Percentiles rank a stretch among this genome's conserved stretches.
These are phyloP conservation scores for Phrixothrix hirtus DNA, from an alignment of 2,888 invertebrate species.

Conservation along the genomic window DNA sequence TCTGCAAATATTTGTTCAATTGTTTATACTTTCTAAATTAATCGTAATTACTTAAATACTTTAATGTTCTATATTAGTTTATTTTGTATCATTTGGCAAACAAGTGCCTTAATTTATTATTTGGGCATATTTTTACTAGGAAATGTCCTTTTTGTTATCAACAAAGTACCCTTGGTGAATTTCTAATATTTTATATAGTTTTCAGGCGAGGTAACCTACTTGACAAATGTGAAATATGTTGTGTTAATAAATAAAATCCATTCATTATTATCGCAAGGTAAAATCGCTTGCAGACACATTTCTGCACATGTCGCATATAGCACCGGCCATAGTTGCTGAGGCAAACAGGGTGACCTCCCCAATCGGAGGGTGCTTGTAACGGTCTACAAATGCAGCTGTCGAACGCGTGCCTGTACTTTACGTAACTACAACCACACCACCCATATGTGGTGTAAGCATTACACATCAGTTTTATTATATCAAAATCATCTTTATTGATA, in stretches of 20 bases:
- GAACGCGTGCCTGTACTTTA: constrained; percentile 49
- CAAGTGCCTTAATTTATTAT: too few species aligned
- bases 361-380: constrained; percentile 42
- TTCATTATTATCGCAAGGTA: constrained; percentile 17
- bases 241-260: too few species aligned
- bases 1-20: too few species aligned
- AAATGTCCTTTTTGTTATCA: background rate
- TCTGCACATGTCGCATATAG: constrained; percentile 33
- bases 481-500: background rate
- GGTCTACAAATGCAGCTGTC: constrained; percentile 46
- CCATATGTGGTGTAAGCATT: constrained; percentile 32
- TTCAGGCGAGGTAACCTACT: too few species aligned
- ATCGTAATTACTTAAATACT: too few species aligned
- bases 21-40: too few species aligned
- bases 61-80: too few species aligned
- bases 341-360: constrained; percentile 27
- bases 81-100: too few species aligned
- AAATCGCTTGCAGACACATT: constrained; percentile 23
- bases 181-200: too few species aligned
- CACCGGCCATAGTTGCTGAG: constrained; percentile 26
- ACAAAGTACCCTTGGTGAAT: too few species aligned
- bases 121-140: too few species aligned
- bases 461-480: constrained; percentile 21
- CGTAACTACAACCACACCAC: constrained; percentile 34
- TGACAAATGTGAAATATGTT: too few species aligned